Percentiles rank a stretch among this genome's conserved stretches.
These are phyloP conservation scores for Agrochola lychnidis DNA, from an alignment of 2,888 invertebrate genomes.

Conservation along the genomic window DNA sequence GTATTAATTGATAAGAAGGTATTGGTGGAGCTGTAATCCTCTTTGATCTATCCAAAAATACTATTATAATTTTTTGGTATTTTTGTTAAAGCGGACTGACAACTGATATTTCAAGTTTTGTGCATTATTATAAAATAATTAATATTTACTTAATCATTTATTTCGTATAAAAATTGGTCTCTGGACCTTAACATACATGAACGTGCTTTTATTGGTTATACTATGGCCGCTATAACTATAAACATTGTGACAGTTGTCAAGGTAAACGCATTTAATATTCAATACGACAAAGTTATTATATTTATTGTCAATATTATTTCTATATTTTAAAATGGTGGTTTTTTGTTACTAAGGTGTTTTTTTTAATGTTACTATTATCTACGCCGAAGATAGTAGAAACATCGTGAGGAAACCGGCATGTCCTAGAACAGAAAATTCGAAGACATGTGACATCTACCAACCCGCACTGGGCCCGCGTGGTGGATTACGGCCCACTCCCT, in stretches of 20 bases:
- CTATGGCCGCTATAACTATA: slow-evolving; percentile 14
- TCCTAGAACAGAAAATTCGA: no score
- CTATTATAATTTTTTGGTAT: not conserved
- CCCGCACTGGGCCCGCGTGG: no score
- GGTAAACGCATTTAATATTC: slow-evolving; percentile 41
- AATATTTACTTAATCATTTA: slow-evolving; percentile 2
- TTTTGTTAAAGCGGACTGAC: not conserved
- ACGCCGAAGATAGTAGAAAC: no score
- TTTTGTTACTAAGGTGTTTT: slow-evolving; percentile 25
- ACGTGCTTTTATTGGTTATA: slow-evolving; percentile 2
- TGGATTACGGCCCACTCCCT: no score
- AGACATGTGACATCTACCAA: no score
- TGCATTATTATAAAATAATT: no score
- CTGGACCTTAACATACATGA: slow-evolving; percentile 20
- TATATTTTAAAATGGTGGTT: not conserved
- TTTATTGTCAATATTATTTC: slow-evolving; percentile 21
- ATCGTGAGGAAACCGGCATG: no score
- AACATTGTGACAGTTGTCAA: slow-evolving; percentile 44
- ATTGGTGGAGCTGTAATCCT: not conserved
- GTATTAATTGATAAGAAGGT: not conserved
- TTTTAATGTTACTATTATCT: not conserved
- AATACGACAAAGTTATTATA: slow-evolving; percentile 31
- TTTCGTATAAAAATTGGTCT: not conserved
- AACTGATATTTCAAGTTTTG: not conserved
- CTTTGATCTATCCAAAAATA: not conserved